These are phyloP conservation scores for Rutilus rutilus DNA, from an alignment of 2,113 vertebrate species.

Conservation along the genomic window DNA sequence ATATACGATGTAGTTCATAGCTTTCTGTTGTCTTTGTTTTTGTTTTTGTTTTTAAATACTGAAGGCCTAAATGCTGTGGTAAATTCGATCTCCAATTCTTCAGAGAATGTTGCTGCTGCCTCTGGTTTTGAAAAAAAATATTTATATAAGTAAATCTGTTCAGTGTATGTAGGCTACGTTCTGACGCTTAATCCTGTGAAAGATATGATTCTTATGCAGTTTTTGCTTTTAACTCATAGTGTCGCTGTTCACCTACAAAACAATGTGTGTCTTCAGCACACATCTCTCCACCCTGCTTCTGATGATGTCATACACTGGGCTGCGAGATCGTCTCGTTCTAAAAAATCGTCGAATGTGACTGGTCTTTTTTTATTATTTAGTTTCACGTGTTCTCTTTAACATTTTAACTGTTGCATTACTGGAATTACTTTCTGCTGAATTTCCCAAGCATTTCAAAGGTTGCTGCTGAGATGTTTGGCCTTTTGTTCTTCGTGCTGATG, in stretches of 20 bases:
- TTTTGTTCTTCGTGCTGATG: constrained; percentile 24
- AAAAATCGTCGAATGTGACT: not conserved
- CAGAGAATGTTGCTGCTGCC: too few species aligned
- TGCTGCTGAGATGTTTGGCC: not conserved
- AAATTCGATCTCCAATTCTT: too few species aligned
- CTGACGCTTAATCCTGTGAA: too few species aligned
- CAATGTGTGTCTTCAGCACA: not conserved
- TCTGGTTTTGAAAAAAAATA: too few species aligned
- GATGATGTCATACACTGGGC: not conserved
- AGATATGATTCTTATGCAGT: not conserved
- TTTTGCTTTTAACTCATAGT: constrained; percentile 36
- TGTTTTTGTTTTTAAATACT: too few species aligned
- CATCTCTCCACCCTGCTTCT: not conserved
- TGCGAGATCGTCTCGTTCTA: not conserved
- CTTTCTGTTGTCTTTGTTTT: too few species aligned
- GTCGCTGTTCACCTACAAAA: constrained; percentile 53
- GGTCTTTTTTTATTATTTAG: not conserved
- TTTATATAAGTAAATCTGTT: too few species aligned
- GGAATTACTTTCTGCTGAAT: not conserved
- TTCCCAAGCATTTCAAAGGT: too few species aligned
- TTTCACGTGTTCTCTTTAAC: constrained; percentile 49
- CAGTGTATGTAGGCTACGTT: too few species aligned
- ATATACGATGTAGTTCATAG: too few species aligned
- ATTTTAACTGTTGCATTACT: not conserved
- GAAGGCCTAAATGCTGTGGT: too few species aligned